These are phyloP conservation scores for Blastobasis lacticolella DNA, from an alignment of 2,888 invertebrate species.

Conservation along the genomic window DNA sequence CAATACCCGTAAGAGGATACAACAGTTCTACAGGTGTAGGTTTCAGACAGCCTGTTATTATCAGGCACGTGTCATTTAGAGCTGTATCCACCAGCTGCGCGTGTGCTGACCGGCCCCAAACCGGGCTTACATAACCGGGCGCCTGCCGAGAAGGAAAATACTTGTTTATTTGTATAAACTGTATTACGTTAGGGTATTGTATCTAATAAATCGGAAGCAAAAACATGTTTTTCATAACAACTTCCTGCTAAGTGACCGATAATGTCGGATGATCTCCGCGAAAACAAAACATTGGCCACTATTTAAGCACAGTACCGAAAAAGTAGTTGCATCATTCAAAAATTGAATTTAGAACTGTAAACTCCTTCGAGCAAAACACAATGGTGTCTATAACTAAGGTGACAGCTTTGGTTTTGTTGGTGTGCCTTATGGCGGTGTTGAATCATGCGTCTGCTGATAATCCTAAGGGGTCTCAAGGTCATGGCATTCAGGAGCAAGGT, in stretches of 20 bases:
- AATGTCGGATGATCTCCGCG: constrained; percentile 6
- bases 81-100: too few species aligned
- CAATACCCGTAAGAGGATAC: too few species aligned
- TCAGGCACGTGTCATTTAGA: too few species aligned
- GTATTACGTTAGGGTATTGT: background rate
- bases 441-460: constrained; percentile 19
- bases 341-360: constrained; percentile 3
- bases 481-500: background rate
- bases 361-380: constrained; percentile 13
- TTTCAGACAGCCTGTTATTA: too few species aligned
- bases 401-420: constrained; percentile 28
- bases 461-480: background rate
- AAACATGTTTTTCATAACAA: background rate
- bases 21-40: too few species aligned
- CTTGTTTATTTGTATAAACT: too few species aligned
- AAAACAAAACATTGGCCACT: constrained; percentile 18
- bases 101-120: too few species aligned
- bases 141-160: too few species aligned
- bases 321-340: constrained; percentile 4
- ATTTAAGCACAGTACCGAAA: constrained; percentile 14
- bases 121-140: too few species aligned
- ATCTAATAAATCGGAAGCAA: background rate
- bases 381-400: constrained; percentile 34
- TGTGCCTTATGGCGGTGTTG: constrained; percentile 26
- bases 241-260: constrained; percentile 15